phyloP scores from a whole-genome alignment of 1,140 invertebrate genomes.

The Pogonognathellus flavescens region DNA sequence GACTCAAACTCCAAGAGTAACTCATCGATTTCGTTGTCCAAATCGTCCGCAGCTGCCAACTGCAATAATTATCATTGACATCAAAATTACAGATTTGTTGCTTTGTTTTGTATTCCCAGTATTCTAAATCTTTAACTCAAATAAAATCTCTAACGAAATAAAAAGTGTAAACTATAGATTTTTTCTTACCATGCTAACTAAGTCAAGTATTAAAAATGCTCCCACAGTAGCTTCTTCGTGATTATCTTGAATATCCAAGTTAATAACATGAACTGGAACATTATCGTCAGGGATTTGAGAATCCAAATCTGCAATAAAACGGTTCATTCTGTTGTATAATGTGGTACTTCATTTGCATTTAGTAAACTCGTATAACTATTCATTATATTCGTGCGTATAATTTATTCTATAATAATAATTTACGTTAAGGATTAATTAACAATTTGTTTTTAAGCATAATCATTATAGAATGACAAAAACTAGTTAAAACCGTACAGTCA shows the following conservation, averaged over 20 bases:
- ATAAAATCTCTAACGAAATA: background rate
- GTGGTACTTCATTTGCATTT: too few species aligned
- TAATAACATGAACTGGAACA: conserved; percentile 95
- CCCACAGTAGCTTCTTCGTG: conserved; percentile 99
- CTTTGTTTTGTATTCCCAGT: background rate
- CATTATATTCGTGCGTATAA: too few species aligned
- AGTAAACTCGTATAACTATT: too few species aligned
- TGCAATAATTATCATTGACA: conserved; percentile 69
- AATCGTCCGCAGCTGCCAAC: conserved; percentile 90
- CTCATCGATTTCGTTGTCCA: conserved; percentile 99
- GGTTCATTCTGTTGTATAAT: too few species aligned
- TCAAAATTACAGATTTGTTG: conserved; percentile 18
- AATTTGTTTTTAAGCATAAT: too few species aligned
- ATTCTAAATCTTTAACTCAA: background rate
- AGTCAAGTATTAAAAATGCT: conserved; percentile 97
- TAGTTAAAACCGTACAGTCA: conserved; percentile 73
- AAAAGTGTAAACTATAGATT: conserved; percentile 18
- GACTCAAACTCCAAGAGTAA: conserved; percentile 95
- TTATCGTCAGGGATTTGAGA: conserved; percentile 77
- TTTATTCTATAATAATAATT: too few species aligned
- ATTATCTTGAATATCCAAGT: conserved; percentile 99
- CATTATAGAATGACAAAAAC: too few species aligned
- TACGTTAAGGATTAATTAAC: too few species aligned
- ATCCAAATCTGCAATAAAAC: conserved; percentile 70
- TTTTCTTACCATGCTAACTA: conserved; percentile 84